Percentiles rank a stretch among this genome's conserved stretches.
Evolutionary conservation across 2,888 invertebrate species (phyloP).

Genomic region (Callinectes sapidus): DNA sequence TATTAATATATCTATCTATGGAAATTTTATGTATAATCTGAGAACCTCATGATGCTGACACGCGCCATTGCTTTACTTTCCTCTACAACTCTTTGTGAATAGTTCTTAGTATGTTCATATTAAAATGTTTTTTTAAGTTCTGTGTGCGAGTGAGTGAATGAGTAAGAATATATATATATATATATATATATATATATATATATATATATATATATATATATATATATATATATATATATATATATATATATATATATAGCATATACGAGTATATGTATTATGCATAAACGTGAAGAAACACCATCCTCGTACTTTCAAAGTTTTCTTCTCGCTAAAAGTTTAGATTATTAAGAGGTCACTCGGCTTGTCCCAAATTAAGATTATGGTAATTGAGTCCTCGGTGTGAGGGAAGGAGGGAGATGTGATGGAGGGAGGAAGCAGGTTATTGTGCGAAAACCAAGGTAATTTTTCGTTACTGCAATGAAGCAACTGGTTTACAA

Average conservation of each 20-base stretch:
- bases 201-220: slow-evolving; percentile 32
- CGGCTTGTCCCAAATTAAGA: slow-evolving; percentile 4
- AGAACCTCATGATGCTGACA: too few relatives aligned
- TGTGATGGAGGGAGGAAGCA: not conserved
- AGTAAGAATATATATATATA: slow-evolving; percentile 4
- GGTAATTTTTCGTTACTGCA: not conserved
- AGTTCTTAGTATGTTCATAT: too few relatives aligned
- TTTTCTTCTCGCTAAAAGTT: not conserved
- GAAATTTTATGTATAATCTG: too few relatives aligned
- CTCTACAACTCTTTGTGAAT: too few relatives aligned
- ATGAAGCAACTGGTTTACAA: not conserved
- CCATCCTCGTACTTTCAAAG: not conserved
- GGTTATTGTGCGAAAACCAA: not conserved
- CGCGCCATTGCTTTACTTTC: too few relatives aligned
- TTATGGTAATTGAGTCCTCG: slow-evolving; percentile 3
- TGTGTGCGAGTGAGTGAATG: too few relatives aligned
- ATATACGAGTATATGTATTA: too few relatives aligned
- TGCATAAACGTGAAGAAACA: not conserved
- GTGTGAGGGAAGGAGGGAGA: not conserved
- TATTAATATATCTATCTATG: too few relatives aligned
- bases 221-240: not conserved
- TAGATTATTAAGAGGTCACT: not conserved
- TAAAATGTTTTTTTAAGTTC: too few relatives aligned
- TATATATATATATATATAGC: not conserved
- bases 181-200: slow-evolving; percentile 29